Percentiles rank a stretch among this genome's conserved stretches.
Conservation (phyloP, 2,797 vertebrate genomes). For the Antennarius maculatus region DNA sequence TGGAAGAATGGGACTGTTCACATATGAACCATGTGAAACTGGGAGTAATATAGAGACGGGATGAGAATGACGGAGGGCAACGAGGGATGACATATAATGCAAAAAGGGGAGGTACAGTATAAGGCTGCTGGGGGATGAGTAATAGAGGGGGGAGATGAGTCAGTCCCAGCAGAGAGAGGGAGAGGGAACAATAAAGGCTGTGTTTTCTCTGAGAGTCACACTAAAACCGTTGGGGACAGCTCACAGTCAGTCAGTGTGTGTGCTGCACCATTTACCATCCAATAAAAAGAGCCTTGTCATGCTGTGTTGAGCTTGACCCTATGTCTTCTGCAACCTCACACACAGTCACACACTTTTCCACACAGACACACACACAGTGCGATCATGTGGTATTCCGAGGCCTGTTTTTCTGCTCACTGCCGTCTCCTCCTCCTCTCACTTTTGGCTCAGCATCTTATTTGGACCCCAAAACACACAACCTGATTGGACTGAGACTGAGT, state of each 20-base stretch:
- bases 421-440: constrained; percentile 33
- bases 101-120: constrained; percentile 21
- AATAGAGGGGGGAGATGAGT: constrained; percentile 16
- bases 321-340: constrained; percentile 23
- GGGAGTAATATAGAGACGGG: constrained; percentile 32
- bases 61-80: constrained; percentile 43
- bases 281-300: constrained; percentile 55
- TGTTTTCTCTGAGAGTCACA: constrained; percentile 49
- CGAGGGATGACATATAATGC: constrained; percentile 31
- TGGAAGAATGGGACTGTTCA: constrained; percentile 49
- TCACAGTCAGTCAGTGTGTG: constrained; percentile 45
- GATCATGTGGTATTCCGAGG: constrained; percentile 40
- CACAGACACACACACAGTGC: background rate
- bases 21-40: constrained; percentile 47
- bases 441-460: constrained; percentile 51
- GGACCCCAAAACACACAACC: constrained; percentile 50
- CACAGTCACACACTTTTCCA: background rate
- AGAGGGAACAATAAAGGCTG: constrained; percentile 52
- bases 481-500: constrained; percentile 52
- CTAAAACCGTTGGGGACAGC: constrained; percentile 29
- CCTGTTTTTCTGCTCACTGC: constrained; percentile 29
- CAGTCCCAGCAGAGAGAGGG: background rate
- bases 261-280: constrained; percentile 45
- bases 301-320: constrained; percentile 42
- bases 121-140: constrained; percentile 42